These are phyloP conservation scores for Hemitrygon akajei DNA, from an alignment of 2,797 vertebrate species.

Conservation along the genomic window DNA sequence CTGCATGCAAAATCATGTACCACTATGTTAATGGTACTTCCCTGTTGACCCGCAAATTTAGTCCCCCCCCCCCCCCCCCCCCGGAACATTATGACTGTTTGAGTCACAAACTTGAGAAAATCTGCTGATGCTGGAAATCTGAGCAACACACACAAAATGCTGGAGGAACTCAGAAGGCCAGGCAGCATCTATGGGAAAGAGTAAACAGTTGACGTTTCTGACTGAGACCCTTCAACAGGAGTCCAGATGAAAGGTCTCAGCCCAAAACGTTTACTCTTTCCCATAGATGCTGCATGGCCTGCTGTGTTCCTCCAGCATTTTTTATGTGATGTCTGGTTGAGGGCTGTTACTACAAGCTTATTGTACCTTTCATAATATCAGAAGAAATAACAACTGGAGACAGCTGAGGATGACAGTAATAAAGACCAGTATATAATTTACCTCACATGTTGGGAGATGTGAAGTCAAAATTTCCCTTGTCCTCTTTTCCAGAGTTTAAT, in stretches of 20 bases:
- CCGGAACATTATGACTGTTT: background rate
- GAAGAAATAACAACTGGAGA: background rate
- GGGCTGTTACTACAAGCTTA: slow-evolving; percentile 2
- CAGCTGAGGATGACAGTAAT: slow-evolving; percentile 6
- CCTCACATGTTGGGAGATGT: background rate
- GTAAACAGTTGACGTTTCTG: too few relatives aligned
- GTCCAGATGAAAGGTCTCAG: too few relatives aligned
- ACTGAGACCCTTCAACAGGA: too few relatives aligned
- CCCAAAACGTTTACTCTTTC: too few relatives aligned
- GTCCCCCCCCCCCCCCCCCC: too few relatives aligned
- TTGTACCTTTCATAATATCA: slow-evolving; percentile 1
- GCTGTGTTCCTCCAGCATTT: too few relatives aligned
- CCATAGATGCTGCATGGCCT: too few relatives aligned
- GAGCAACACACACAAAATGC: too few relatives aligned
- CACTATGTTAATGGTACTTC: background rate
- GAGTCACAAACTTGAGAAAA: background rate
- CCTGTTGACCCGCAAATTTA: background rate
- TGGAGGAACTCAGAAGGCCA: too few relatives aligned
- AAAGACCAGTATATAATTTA: background rate
- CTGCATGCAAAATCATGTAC: slow-evolving; percentile 2
- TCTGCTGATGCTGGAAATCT: too few relatives aligned
- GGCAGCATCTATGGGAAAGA: too few relatives aligned
- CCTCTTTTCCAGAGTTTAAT: background rate
- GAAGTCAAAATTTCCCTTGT: background rate
- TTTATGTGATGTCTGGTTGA: background rate